Percentiles rank a stretch among this genome's conserved stretches.
Conservation (phyloP, 2,113 vertebrate species). For the Eclectus roratus region DNA sequence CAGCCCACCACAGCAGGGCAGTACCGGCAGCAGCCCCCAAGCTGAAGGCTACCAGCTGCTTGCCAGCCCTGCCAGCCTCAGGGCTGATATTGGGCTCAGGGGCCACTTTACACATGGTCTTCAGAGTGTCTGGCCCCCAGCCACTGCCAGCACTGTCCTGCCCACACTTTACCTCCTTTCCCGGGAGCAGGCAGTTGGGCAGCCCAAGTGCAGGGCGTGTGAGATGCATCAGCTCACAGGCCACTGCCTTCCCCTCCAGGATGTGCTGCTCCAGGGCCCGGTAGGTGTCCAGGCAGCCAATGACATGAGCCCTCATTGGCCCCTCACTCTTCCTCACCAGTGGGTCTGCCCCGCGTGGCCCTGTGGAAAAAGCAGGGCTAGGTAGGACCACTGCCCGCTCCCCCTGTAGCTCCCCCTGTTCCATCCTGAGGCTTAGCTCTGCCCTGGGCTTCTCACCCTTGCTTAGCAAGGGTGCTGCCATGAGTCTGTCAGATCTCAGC, state of each 20-base stretch:
- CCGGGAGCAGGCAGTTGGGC: background rate
- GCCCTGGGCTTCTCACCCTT: background rate
- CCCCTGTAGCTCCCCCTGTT: accelerated
- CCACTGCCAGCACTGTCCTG: accelerated
- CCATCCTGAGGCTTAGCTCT: accelerated
- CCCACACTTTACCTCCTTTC: constrained; percentile 21
- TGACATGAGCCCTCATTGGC: constrained; percentile 50
- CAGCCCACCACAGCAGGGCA: background rate
- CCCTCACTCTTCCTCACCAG: constrained; percentile 33
- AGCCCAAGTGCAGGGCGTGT: constrained; percentile 22
- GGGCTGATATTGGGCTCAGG: accelerated
- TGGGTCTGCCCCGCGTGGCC: background rate
- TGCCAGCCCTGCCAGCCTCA: background rate
- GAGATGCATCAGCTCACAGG: constrained; percentile 73
- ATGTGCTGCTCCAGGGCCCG: constrained; percentile 82
- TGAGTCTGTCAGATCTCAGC: background rate
- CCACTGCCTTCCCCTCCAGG: constrained; percentile 74
- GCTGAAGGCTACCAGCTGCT: background rate
- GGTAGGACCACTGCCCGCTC: background rate
- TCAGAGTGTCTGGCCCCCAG: background rate
- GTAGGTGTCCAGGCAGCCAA: constrained; percentile 79
- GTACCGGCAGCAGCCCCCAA: accelerated
- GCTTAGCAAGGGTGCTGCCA: background rate
- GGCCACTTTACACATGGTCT: accelerated
- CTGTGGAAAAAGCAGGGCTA: constrained; percentile 29